Evolutionary conservation across 2,797 vertebrate genomes (phyloP).

Genomic region (Leuciscus waleckii): DNA sequence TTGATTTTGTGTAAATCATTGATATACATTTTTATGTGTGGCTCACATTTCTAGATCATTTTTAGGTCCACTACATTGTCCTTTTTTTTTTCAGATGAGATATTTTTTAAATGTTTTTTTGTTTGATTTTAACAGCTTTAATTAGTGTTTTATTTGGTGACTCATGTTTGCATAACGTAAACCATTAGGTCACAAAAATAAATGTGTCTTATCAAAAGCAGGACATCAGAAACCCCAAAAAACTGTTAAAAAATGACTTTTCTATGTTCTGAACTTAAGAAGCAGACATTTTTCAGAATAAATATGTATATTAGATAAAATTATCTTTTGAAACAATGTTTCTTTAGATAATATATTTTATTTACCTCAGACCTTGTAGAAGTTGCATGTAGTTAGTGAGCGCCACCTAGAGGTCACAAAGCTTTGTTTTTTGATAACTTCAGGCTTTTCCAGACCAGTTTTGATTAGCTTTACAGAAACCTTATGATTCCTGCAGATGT

Average conservation of each 20-base stretch:
- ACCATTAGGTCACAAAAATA: neutral
- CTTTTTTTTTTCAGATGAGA: neutral
- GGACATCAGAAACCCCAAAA: neutral
- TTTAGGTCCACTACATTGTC: neutral
- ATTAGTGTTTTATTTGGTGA: neutral
- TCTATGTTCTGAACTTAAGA: neutral
- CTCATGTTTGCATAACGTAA: neutral
- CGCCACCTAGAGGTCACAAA: conserved; percentile 67
- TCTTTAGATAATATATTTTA: neutral
- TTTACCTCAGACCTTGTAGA: neutral
- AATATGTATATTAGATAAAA: neutral
- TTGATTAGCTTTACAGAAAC: neutral
- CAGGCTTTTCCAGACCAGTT: neutral
- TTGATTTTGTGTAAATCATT: conserved; percentile 5
- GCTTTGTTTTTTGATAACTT: conserved; percentile 25
- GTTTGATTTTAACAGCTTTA: neutral
- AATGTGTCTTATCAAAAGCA: neutral
- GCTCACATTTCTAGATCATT: neutral
- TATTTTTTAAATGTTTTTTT: neutral
- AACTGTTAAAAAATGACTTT: neutral
- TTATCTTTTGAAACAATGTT: neutral
- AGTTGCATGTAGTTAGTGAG: conserved; percentile 43
- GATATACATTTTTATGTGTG: neutral
- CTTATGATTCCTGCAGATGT: conserved; percentile 68
- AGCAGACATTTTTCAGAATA: neutral